Evolutionary conservation across 2,888 invertebrate species (phyloP).

Genomic region (Mimas tiliae): DNA sequence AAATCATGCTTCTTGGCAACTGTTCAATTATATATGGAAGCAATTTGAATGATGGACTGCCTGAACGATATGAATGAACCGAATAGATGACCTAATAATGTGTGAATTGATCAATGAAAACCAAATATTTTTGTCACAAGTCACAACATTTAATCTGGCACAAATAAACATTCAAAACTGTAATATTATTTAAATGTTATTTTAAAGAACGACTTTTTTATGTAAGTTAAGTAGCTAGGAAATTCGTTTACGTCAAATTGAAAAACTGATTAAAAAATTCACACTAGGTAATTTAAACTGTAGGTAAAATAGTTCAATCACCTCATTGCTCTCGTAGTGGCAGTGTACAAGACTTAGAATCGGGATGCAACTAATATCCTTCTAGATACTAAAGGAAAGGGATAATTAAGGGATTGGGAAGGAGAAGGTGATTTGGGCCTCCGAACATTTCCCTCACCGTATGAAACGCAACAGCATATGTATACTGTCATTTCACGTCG

Average conservation of each 20-base stretch:
- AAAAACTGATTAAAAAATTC: not conserved
- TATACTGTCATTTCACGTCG: no score
- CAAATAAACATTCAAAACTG: conserved; percentile 12
- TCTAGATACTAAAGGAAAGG: no score
- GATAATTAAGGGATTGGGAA: no score
- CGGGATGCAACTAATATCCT: no score
- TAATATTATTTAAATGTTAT: not conserved
- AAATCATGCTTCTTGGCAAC: conserved; percentile 23
- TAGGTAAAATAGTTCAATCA: no score
- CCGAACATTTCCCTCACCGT: no score
- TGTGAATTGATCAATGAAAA: conserved; percentile 9
- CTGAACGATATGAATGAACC: conserved; percentile 10
- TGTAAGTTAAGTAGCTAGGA: not conserved
- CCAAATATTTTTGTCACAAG: conserved; percentile 2
- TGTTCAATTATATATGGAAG: conserved; percentile 20
- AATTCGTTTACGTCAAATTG: not conserved
- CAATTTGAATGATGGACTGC: conserved; percentile 17
- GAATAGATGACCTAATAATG: conserved; percentile 15
- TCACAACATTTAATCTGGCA: conserved; percentile 5
- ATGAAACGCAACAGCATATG: no score
- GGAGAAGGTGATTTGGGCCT: no score
- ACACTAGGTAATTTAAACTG: not conserved
- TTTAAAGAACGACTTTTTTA: not conserved
- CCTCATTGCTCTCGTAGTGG: no score
- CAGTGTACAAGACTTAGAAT: no score